A percentile compares a stretch with the other conserved stretches of the same genome.
Conservation (phyloP, 2,113 vertebrate species). For the Podarcis raffonei region DNA sequence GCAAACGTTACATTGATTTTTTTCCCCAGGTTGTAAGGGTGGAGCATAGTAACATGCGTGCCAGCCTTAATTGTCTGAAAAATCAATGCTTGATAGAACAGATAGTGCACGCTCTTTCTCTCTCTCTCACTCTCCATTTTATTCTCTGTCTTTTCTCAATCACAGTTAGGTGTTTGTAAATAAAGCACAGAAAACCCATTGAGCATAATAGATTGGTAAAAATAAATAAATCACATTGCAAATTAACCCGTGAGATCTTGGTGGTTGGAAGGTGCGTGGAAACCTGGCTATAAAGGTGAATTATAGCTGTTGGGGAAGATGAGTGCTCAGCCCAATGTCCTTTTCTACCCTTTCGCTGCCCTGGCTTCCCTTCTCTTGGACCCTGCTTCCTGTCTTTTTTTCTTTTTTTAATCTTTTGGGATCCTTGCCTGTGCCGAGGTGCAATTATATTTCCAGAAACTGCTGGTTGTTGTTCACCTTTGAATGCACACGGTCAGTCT, state of each 20-base stretch:
- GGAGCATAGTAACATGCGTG: neutral
- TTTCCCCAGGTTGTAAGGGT: fast-evolving
- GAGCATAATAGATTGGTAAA: neutral
- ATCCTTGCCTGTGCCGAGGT: neutral
- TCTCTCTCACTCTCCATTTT: neutral
- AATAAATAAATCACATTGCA: neutral
- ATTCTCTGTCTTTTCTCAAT: neutral
- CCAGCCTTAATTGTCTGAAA: neutral
- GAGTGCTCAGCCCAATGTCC: neutral
- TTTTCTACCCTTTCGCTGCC: too few species aligned
- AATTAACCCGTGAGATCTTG: too few species aligned
- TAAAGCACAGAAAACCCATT: neutral
- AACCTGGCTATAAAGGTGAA: neutral
- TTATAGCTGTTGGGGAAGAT: neutral
- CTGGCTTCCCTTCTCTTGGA: neutral
- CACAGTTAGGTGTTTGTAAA: neutral
- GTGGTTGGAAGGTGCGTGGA: neutral
- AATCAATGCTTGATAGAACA: neutral
- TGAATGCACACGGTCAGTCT: neutral
- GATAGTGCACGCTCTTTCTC: neutral
- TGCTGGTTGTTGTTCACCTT: neutral
- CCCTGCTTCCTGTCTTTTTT: neutral
- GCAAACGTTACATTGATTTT: neutral
- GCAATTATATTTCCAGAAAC: neutral
- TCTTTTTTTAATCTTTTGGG: too few species aligned